These are phyloP conservation scores for Prostheceraeus crozeri DNA, from an alignment of 2,888 invertebrate species.

Conservation along the genomic window DNA sequence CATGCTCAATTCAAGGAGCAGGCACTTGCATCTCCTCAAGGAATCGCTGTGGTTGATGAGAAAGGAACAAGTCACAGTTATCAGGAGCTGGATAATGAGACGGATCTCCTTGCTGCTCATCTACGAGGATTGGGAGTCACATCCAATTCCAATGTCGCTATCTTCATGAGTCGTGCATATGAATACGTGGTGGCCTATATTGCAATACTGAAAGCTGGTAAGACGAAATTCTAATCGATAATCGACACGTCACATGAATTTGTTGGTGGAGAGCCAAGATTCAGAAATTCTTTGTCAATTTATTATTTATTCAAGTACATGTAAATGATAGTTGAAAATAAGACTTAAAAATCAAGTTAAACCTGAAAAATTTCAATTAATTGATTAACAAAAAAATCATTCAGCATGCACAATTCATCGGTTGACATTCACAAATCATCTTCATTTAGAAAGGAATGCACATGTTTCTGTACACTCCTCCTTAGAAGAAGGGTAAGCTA, in stretches of 20 bases:
- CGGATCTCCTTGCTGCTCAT: slow-evolving; percentile 48
- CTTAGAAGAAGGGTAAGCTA: too few relatives aligned
- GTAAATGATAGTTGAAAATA: too few relatives aligned
- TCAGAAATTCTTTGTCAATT: too few relatives aligned
- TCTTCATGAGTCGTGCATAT: slow-evolving; percentile 54
- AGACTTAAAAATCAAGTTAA: too few relatives aligned
- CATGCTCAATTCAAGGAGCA: slow-evolving; percentile 51
- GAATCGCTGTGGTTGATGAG: slow-evolving; percentile 45
- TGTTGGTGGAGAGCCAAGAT: too few relatives aligned
- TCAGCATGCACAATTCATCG: too few relatives aligned
- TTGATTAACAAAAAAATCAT: too few relatives aligned
- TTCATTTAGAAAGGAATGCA: too few relatives aligned
- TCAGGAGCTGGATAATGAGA: slow-evolving; percentile 46
- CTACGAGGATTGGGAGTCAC: slow-evolving; percentile 46
- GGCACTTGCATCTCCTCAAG: slow-evolving; percentile 46
- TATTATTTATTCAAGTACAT: too few relatives aligned
- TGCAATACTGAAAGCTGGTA: slow-evolving; percentile 56
- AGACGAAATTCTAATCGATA: slow-evolving; percentile 26
- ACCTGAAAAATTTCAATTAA: too few relatives aligned
- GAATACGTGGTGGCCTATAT: slow-evolving; percentile 55
- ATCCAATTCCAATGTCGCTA: slow-evolving; percentile 51
- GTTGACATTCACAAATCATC: too few relatives aligned
- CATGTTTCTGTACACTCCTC: too few relatives aligned
- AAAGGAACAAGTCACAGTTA: slow-evolving; percentile 46
- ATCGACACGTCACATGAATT: background rate